A percentile compares a stretch with the other conserved stretches of the same genome.
phyloP scores from a whole-genome alignment of 1,140 invertebrate species.

The Pseudobourletiella spinata region DNA sequence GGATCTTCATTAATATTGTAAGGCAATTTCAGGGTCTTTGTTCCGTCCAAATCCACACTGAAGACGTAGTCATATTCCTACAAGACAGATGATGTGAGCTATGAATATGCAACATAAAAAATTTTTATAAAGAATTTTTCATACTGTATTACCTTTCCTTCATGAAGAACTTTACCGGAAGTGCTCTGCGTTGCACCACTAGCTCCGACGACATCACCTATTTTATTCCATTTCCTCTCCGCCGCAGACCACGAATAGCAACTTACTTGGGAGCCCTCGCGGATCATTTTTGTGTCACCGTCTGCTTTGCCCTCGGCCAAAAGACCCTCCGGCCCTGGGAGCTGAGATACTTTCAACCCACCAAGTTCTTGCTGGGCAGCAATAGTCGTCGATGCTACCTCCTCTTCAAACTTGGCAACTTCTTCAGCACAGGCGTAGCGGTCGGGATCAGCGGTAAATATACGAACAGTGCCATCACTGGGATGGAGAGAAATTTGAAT shows the following conservation, averaged over 20 bases:
- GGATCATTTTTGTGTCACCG: constrained; percentile 77
- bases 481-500: background rate
- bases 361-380: constrained; percentile 59
- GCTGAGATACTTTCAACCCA: constrained; percentile 71
- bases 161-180: constrained; percentile 63
- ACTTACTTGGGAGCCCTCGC: constrained; percentile 59
- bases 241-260: constrained; percentile 70
- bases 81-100: background rate
- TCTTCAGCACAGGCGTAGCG: constrained; percentile 54
- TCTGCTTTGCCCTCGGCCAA: constrained; percentile 66
- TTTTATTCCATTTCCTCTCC: constrained; percentile 65
- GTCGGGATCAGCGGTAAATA: constrained; percentile 64
- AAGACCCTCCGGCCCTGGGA: constrained; percentile 68
- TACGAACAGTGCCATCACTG: constrained; percentile 75
- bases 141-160: constrained; percentile 55
- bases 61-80: constrained; percentile 93
- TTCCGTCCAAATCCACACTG: constrained; percentile 80
- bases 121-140: no score
- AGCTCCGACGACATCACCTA: constrained; percentile 82
- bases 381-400: constrained; percentile 54
- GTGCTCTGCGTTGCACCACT: constrained; percentile 53
- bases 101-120: background rate
- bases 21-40: constrained; percentile 77
- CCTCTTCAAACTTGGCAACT: constrained; percentile 56
- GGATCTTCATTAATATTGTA: constrained; percentile 69